Evolutionary conservation across 1,140 invertebrate species (phyloP).

Genomic region (Drosophila obscura): DNA sequence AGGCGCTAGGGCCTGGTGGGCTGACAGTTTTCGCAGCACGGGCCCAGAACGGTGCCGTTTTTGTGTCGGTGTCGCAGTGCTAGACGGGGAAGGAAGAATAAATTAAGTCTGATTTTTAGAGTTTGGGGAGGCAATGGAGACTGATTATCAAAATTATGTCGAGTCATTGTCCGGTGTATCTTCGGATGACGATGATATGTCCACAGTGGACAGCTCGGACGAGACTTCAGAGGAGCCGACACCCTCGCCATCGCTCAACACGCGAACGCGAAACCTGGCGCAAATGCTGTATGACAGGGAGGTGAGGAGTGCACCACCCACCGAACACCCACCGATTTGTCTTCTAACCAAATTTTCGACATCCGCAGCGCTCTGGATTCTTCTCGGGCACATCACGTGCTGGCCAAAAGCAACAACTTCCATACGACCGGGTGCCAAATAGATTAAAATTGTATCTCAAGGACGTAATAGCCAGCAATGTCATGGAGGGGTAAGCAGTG

Average conservation of each 20-base stretch:
- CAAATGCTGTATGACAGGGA: constrained; percentile 75
- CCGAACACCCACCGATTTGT: background rate
- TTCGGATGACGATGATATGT: constrained; percentile 75
- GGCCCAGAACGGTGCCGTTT: constrained; percentile 6
- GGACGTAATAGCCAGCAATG: constrained; percentile 85
- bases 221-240: constrained; percentile 60
- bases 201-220: constrained; percentile 72
- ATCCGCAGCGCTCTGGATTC: constrained; percentile 52
- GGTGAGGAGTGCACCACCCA: constrained; percentile 26
- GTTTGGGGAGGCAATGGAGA: constrained; percentile 59
- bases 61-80: constrained; percentile 18
- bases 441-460: constrained; percentile 86
- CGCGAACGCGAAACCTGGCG: constrained; percentile 62
- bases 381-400: constrained; percentile 60
- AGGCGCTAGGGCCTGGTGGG: too few species aligned
- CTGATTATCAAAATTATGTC: constrained; percentile 67
- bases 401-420: constrained; percentile 68
- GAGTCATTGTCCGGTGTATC: constrained; percentile 75
- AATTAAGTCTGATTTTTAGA: constrained; percentile 67
- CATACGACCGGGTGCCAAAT: constrained; percentile 87
- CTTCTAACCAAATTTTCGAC: background rate
- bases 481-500: constrained; percentile 76
- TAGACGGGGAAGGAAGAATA: constrained; percentile 19
- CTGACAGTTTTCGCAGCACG: constrained; percentile 3
- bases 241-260: constrained; percentile 24